Conservation (phyloP, 2,797 vertebrate species). For the Syngnathus acus region DNA sequence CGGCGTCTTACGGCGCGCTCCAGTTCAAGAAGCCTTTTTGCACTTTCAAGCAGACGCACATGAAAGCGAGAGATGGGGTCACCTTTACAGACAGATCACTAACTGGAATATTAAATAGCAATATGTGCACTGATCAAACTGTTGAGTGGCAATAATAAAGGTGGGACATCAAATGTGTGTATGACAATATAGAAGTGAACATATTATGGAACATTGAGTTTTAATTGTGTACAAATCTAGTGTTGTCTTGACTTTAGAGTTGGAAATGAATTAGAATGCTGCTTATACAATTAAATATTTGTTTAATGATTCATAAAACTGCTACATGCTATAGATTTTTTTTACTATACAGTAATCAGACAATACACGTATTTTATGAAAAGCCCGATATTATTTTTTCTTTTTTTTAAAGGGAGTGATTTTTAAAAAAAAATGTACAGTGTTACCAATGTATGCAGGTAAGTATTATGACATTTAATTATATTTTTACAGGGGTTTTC, state of each 20-base stretch:
- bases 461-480: neutral
- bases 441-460: neutral
- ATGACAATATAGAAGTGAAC: neutral
- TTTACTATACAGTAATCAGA: too few relatives aligned
- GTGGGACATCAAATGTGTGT: neutral
- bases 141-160: neutral
- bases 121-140: neutral
- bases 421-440: neutral
- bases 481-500: neutral
- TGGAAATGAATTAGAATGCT: too few relatives aligned
- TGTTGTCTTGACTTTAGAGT: too few relatives aligned
- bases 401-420: too few relatives aligned
- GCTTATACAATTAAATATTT: neutral
- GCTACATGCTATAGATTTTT: too few relatives aligned
- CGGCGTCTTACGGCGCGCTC: conserved; percentile 39
- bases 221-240: too few relatives aligned
- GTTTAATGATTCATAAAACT: too few relatives aligned
- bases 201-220: too few relatives aligned
- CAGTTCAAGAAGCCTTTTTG: conserved; percentile 47
- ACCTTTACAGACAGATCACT: conserved; percentile 49
- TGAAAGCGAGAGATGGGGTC: conserved; percentile 57
- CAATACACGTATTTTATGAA: too few relatives aligned
- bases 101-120: conserved; percentile 38
- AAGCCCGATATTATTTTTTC: too few relatives aligned
- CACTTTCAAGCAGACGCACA: conserved; percentile 51